Percentiles rank a stretch among this genome's conserved stretches.
Conservation (phyloP, 1,140 invertebrate species). For the Conopomorpha cramerella region DNA sequence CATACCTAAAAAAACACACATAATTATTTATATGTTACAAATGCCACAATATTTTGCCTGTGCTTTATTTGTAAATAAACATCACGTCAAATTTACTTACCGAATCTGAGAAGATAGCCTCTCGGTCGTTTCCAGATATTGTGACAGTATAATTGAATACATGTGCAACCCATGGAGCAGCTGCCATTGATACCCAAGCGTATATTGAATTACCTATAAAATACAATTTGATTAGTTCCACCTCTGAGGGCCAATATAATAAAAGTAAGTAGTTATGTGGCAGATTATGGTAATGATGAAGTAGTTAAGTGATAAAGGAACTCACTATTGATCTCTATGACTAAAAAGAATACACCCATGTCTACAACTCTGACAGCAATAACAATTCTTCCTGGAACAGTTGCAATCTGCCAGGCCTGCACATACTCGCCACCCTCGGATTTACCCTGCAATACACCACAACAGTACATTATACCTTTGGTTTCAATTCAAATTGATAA, state of each 20-base stretch:
- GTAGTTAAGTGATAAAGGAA: slow-evolving; percentile 5
- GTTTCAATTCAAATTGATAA: too few species aligned
- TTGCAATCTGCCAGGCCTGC: slow-evolving; percentile 46
- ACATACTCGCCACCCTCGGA: slow-evolving; percentile 44
- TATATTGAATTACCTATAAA: slow-evolving; percentile 25
- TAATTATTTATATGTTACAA: too few species aligned
- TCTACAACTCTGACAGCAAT: slow-evolving; percentile 38
- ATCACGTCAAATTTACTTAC: slow-evolving; percentile 28
- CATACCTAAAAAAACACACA: slow-evolving; percentile 27
- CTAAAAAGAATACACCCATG: slow-evolving; percentile 47
- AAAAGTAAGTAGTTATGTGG: too few species aligned
- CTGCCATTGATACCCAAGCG: slow-evolving; percentile 45
- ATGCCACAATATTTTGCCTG: too few species aligned
- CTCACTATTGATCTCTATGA: slow-evolving; percentile 45
- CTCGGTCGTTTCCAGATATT: slow-evolving; percentile 44
- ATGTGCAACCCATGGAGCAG: slow-evolving; percentile 35
- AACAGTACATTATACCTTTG: too few species aligned
- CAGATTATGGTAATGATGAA: too few species aligned
- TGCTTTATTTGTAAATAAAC: too few species aligned
- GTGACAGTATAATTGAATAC: slow-evolving; percentile 36
- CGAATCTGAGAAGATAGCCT: slow-evolving; percentile 46
- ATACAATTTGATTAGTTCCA: too few species aligned
- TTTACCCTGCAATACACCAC: slow-evolving; percentile 27
- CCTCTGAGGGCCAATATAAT: too few species aligned
- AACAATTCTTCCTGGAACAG: slow-evolving; percentile 33